phyloP scores from a whole-genome alignment of 2,888 invertebrate species.

The Patella caerulea region DNA sequence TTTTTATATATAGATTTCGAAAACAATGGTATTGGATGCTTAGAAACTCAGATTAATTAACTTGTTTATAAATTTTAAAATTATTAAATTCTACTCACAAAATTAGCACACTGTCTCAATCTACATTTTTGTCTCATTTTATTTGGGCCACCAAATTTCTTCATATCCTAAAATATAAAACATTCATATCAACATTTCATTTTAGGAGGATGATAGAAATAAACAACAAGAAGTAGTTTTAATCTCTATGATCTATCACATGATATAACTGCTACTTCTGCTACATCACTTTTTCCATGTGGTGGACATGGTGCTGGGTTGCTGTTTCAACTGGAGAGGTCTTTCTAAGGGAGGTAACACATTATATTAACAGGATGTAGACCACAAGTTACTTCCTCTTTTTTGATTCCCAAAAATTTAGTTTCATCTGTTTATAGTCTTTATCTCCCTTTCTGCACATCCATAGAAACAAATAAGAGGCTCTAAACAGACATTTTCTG shows the following conservation, averaged over 20 bases:
- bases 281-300: neutral
- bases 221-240: no score
- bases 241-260: no score
- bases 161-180: conserved; percentile 73
- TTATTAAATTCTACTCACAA: conserved; percentile 55
- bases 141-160: conserved; percentile 74
- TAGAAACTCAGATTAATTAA: no score
- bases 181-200: neutral
- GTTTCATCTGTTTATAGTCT: no score
- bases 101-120: conserved; percentile 68
- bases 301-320: neutral
- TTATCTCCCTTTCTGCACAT: no score
- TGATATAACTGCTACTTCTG: no score
- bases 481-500: no score
- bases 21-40: no score
- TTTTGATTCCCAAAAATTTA: neutral
- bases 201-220: no score
- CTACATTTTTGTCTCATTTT: conserved; percentile 73
- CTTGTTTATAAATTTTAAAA: no score
- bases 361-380: neutral
- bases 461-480: no score
- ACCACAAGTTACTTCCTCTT: neutral
- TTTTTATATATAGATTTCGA: no score
- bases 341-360: neutral
- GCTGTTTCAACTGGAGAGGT: neutral